Conservation (phyloP, 2,113 vertebrate genomes). For the Bucco capensis region DNA sequence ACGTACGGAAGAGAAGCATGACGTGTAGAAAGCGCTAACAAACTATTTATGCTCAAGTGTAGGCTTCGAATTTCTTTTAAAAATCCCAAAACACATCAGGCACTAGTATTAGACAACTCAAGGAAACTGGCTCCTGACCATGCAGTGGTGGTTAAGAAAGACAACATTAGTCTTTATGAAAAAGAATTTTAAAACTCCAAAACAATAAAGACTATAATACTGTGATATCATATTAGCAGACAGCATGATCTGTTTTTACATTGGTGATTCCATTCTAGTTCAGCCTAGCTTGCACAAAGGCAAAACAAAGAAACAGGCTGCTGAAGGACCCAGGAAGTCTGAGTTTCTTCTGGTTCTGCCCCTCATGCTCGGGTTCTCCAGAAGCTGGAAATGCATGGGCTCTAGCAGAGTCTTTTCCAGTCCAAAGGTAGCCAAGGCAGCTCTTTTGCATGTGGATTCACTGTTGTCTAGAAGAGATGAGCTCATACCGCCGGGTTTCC, state of each 20-base stretch:
- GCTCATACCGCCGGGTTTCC: not conserved
- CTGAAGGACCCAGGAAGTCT: rapidly evolving
- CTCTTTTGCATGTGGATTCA: not conserved
- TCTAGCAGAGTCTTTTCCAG: not conserved
- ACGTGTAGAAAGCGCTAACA: not conserved
- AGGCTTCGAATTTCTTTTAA: not conserved
- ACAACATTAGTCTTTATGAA: not conserved
- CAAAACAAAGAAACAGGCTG: not conserved
- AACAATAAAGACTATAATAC: not conserved
- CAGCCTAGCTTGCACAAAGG: not conserved
- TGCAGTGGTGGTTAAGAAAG: not conserved
- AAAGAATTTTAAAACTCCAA: not conserved
- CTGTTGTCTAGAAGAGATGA: not conserved
- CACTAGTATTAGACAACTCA: not conserved
- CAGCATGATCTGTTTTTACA: not conserved
- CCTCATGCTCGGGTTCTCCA: not conserved
- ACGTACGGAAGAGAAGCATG: not conserved
- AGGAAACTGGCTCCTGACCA: not conserved
- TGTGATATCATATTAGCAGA: not conserved
- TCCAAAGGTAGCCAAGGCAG: not conserved
- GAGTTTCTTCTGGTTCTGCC: not conserved
- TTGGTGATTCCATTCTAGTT: not conserved
- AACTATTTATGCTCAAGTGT: not conserved
- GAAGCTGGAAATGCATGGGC: not conserved
- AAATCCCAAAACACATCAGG: not conserved